Evolutionary conservation across 2,888 invertebrate species (phyloP).

Genomic region (Fragum sueziense): DNA sequence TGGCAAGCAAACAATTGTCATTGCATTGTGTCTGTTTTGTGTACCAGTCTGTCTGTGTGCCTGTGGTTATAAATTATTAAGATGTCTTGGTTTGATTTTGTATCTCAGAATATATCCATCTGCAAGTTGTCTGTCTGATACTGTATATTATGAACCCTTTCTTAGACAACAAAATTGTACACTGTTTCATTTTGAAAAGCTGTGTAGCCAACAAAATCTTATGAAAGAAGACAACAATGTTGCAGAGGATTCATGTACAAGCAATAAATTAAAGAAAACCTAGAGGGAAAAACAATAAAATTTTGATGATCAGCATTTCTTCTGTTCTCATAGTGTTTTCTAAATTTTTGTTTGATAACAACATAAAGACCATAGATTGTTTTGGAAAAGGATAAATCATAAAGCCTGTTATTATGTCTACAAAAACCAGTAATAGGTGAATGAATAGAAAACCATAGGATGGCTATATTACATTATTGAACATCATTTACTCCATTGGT

Average conservation of each 20-base stretch:
- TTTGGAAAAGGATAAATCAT: neutral
- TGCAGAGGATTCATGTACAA: no score
- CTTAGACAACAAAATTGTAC: neutral
- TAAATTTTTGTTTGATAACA: neutral
- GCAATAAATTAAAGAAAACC: no score
- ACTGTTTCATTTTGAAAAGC: neutral
- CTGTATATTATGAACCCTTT: neutral
- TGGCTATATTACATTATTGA: constrained; percentile 5
- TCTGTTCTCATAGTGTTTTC: neutral
- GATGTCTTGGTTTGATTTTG: no score
- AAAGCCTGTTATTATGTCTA: neutral
- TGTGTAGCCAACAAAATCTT: neutral
- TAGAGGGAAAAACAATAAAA: neutral
- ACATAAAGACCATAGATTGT: neutral
- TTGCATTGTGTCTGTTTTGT: no score
- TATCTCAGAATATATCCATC: no score
- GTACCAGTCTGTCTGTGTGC: no score
- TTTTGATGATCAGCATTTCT: neutral
- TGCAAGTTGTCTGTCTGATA: no score
- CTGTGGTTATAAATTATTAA: no score
- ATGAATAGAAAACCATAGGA: neutral
- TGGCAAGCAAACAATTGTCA: no score
- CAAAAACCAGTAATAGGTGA: constrained; percentile 10
- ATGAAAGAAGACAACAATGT: neutral
- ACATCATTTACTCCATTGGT: constrained; percentile 15